phyloP scores from a whole-genome alignment of 2,888 invertebrate genomes.

The Lasius platythorax region DNA sequence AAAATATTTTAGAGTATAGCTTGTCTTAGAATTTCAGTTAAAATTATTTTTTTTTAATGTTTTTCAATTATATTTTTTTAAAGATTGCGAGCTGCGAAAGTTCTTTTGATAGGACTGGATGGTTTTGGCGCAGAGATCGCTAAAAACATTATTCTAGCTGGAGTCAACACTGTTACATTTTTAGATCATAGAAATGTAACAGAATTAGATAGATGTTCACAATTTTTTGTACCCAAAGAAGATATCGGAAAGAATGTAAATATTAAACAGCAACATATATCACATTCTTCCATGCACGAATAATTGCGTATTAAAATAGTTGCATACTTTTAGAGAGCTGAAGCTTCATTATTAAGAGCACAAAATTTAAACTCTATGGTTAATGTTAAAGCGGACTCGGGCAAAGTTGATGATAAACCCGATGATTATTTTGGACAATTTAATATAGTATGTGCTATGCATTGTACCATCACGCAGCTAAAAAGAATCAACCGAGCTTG shows the following conservation, averaged over 20 bases:
- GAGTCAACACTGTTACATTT: conserved; percentile 95
- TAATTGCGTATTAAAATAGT: not conserved
- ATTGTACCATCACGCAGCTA: conserved; percentile 91
- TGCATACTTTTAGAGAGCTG: conserved; percentile 90
- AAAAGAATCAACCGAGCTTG: conserved; percentile 92
- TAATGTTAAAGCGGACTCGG: conserved; percentile 90
- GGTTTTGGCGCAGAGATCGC: conserved; percentile 98
- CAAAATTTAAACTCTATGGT: conserved; percentile 98
- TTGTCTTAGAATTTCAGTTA: not conserved
- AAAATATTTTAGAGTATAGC: not conserved
- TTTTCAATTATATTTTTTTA: not conserved
- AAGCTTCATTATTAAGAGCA: conserved; percentile 92
- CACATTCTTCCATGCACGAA: not conserved
- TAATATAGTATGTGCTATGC: conserved; percentile 94
- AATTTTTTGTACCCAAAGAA: conserved; percentile 93
- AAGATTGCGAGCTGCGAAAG: conserved; percentile 93
- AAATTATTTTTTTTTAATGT: conserved; percentile 4
- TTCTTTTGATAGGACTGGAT: conserved; percentile 94
- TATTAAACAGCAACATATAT: conserved; percentile 44
- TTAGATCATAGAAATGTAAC: conserved; percentile 92
- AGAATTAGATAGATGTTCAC: conserved; percentile 92
- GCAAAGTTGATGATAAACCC: conserved; percentile 89
- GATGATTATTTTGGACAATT: conserved; percentile 92
- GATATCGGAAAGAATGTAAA: conserved; percentile 92
- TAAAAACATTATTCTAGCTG: conserved; percentile 97